A percentile compares a stretch with the other conserved stretches of the same genome.
These are phyloP conservation scores for Micoletzkya japonica DNA, from an alignment of 2,888 invertebrate species.

Conservation along the genomic window DNA sequence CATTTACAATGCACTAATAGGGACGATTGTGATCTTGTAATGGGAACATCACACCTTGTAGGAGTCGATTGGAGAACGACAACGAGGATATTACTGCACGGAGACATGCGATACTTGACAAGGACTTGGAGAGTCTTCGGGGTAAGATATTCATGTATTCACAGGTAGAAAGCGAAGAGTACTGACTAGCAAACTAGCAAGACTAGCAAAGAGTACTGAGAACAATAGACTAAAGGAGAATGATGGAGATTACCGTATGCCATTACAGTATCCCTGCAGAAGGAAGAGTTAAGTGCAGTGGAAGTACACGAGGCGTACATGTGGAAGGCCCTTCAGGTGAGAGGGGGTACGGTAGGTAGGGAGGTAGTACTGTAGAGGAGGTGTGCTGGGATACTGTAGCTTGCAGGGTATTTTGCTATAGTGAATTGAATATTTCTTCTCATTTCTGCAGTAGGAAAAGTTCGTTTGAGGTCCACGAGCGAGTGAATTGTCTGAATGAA, in stretches of 20 bases:
- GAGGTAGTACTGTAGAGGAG: neutral
- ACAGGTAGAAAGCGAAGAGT: neutral
- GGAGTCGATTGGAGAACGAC: conserved; percentile 10
- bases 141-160: neutral
- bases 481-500: conserved; percentile 56
- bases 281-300: conserved; percentile 46
- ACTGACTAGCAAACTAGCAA: neutral
- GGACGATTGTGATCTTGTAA: neutral
- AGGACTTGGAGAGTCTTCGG: conserved; percentile 10
- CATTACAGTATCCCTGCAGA: conserved; percentile 52
- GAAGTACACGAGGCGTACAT: conserved; percentile 54
- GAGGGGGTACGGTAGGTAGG: neutral
- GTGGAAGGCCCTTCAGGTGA: conserved; percentile 45
- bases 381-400: too few species aligned
- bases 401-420: neutral
- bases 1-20: neutral
- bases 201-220: neutral
- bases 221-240: too few species aligned
- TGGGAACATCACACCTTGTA: neutral
- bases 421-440: neutral
- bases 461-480: conserved; percentile 39
- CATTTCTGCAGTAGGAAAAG: neutral
- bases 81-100: conserved; percentile 9
- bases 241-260: neutral
- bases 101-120: neutral